phyloP scores from a whole-genome alignment of 2,888 invertebrate species.

The Anorthoa munda region DNA sequence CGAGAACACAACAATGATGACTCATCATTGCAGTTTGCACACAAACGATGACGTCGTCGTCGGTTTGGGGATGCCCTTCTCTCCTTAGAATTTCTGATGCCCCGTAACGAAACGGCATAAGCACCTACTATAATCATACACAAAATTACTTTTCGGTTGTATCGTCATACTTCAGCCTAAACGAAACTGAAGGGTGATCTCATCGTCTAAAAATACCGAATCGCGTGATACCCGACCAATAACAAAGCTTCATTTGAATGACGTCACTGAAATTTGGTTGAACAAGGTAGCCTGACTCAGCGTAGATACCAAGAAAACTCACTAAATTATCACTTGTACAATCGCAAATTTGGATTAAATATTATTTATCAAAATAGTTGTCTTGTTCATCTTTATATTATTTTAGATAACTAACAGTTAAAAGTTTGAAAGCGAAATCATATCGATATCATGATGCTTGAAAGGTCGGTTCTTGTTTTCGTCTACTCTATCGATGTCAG shows the following conservation, averaged over 20 bases:
- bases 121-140: slow-evolving; percentile 71
- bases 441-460: background rate
- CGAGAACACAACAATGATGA: slow-evolving; percentile 87
- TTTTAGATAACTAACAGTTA: background rate
- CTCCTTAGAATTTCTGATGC: slow-evolving; percentile 80
- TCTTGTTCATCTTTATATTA: background rate
- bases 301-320: slow-evolving; percentile 52
- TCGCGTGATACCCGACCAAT: slow-evolving; percentile 87
- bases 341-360: background rate
- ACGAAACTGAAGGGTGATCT: slow-evolving; percentile 85
- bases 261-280: slow-evolving; percentile 75
- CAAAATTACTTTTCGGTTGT: slow-evolving; percentile 76
- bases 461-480: background rate
- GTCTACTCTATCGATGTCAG: background rate
- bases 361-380: background rate
- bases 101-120: slow-evolving; percentile 80
- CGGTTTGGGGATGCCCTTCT: slow-evolving; percentile 90
- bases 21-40: slow-evolving; percentile 78
- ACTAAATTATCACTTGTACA: slow-evolving; percentile 9
- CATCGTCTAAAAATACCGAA: slow-evolving; percentile 80
- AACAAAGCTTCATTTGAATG: slow-evolving; percentile 65
- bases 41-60: slow-evolving; percentile 72
- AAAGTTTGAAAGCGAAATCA: background rate
- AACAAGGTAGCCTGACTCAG: slow-evolving; percentile 31
- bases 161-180: slow-evolving; percentile 70